Evolutionary conservation across 1,140 invertebrate genomes (phyloP).

Genomic region (Leptinotarsa undecemlineata): DNA sequence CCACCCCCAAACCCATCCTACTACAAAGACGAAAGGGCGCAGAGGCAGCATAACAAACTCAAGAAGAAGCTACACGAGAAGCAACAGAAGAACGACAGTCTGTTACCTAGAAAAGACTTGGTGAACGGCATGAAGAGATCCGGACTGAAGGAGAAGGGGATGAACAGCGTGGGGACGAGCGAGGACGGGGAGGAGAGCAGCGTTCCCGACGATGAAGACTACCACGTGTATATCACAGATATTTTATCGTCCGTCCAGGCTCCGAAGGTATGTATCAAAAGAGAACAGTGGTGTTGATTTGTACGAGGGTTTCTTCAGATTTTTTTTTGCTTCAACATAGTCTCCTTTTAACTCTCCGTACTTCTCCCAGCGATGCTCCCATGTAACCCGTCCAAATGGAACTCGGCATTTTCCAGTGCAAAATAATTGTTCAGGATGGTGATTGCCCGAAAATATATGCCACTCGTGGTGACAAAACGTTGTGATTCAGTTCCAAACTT

Average conservation of each 20-base stretch:
- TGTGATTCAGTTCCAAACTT: too few relatives aligned
- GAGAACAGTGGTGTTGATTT: too few relatives aligned
- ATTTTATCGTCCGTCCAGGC: conserved; percentile 73
- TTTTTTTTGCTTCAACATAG: too few relatives aligned
- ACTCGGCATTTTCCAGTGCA: too few relatives aligned
- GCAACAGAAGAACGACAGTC: conserved; percentile 36
- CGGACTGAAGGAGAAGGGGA: conserved; percentile 57
- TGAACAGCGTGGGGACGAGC: conserved; percentile 65
- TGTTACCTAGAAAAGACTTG: conserved; percentile 58
- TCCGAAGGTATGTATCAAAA: conserved; percentile 63
- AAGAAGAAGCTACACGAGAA: conserved; percentile 59
- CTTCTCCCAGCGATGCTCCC: too few relatives aligned
- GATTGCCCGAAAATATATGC: too few relatives aligned
- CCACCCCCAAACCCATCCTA: conserved; percentile 60
- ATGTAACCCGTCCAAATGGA: too few relatives aligned
- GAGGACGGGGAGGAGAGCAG: conserved; percentile 75
- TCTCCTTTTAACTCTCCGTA: too few relatives aligned
- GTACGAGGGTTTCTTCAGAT: too few relatives aligned
- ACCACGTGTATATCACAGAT: conserved; percentile 66
- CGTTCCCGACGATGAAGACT: conserved; percentile 71
- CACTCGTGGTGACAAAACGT: too few relatives aligned
- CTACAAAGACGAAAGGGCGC: conserved; percentile 77
- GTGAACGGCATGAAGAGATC: conserved; percentile 58
- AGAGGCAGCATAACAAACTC: conserved; percentile 74
- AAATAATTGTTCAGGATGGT: too few relatives aligned